Percentiles rank a stretch among this genome's conserved stretches.
Conservation (phyloP, 2,113 vertebrate genomes). For the Eulemur rufifrons region DNA sequence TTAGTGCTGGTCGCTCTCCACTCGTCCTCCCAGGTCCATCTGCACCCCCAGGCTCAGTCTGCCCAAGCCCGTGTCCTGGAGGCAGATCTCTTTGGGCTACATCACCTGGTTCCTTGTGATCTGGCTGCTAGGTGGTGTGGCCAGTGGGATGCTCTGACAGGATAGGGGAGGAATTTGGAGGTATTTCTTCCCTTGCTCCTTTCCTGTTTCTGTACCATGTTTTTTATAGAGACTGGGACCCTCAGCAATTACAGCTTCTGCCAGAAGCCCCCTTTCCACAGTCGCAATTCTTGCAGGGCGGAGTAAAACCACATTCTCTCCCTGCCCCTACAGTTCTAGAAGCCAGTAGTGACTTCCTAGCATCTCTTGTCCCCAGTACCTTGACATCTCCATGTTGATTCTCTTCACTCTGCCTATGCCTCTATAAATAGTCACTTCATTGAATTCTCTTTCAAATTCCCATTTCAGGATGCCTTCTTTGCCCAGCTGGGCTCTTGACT, state of each 20-base stretch:
- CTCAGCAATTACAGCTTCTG: background rate
- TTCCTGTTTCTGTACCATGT: background rate
- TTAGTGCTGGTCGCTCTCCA: background rate
- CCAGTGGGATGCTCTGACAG: background rate
- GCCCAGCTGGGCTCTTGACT: background rate
- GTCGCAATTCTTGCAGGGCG: background rate
- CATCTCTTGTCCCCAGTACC: background rate
- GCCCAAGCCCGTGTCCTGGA: rapidly evolving
- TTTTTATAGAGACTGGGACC: background rate
- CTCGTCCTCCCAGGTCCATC: background rate
- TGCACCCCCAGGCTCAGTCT: too few relatives aligned
- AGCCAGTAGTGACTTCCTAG: background rate
- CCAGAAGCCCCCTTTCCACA: background rate
- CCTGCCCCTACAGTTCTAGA: background rate
- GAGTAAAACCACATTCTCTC: background rate
- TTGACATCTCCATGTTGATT: background rate
- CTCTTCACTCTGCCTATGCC: background rate
- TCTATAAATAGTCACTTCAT: background rate
- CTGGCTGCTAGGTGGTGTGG: background rate
- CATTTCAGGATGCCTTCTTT: background rate
- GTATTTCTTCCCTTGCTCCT: background rate
- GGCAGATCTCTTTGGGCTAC: rapidly evolving
- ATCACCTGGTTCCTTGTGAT: background rate
- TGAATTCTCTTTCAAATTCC: background rate
- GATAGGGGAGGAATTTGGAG: background rate